Base-by-base conservation (phyloP, 2,888 invertebrate genomes). In the Agrypnus murinus region DNA sequence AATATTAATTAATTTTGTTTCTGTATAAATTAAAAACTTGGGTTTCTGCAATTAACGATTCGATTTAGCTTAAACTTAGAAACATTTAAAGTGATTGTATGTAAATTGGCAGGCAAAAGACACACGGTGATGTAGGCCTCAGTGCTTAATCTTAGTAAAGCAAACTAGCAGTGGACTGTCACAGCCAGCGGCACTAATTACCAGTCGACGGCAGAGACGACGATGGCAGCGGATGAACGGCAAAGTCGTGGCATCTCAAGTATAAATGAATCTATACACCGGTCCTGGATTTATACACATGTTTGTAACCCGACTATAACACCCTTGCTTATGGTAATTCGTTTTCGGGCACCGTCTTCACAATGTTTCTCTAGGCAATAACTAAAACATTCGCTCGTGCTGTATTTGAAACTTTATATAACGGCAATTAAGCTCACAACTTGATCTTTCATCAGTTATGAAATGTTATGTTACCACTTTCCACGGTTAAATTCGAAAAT, bases 121-220 rank as follows among this genome's bases (percentile, higher is more conserved):
- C 71, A 72, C 69, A 72, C 71, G 74, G 71, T 71, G 71, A 65
- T 72, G 70, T 73, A 73, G 73, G 73, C 73, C 63, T 63, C 53
- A 66, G 63, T 71, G 72, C 74, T 75, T 75, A 71, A 75, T 75
- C 75, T 75, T 75, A 68, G 72, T 74, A 72, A 67, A 63, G 69
- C 62, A 64, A 66, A 72, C 71, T 66, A 63, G 67, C 64, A 68
- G 67, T 65, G 60, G 74, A 69, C 69, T 75, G 75, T 74, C 75
- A 75, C 69, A 74, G 67, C 63, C 75, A 75, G 75, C 71, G 71
- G 72, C 75, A 69, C 74, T 75, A 75, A 75, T 75, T 75, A 75
- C 74, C 58, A 71, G 67, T 75, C 72, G 72, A 58, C 65, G 72
- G 58, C 32, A 25, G 65, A 10, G 57, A 7, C 36, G 45, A 25